Base-by-base conservation (phyloP, 1,140 invertebrate species). In the Lordiphosa clarofinis region DNA sequence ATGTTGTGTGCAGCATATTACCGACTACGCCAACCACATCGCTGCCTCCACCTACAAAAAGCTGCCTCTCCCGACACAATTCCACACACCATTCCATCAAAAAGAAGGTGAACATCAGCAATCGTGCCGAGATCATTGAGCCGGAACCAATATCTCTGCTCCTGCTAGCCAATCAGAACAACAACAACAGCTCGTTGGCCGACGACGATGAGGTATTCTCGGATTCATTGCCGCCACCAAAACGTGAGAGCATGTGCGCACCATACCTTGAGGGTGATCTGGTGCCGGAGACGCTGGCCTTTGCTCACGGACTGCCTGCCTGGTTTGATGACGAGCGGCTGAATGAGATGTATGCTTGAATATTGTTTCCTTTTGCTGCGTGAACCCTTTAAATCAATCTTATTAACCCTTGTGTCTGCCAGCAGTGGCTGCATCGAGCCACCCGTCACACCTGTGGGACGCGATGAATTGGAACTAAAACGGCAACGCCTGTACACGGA, bases 401-500 rank as follows among this genome's bases (percentile, higher is more conserved):
- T 44, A 35, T 40, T 11, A 57, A 7, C 12, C 33, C 33, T 43
- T 55, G 11, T 50, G 28, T 38, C 33, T 24, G 4, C 47, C 39
- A 24, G 24, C 59, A 87, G 86, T 58, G 82, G 87, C 56, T 88
- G 82, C 69, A 88, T 91, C 66, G 93, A 94, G 78, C 93, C 93
- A 57, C 93, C 93, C 11, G 93, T 93, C 24, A 94, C 93, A 9
- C 94, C 93, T n/a, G 92, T 94, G 12, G 94, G 94, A 39, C 91
- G 93, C 38, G 94, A 95, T 87, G 94, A 95, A 86, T 88, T 95
- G 63, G 94, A 94, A 56, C 88, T 95, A 58, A 90, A 94, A 38
- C 91, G 94, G 44, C 94, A 95, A 87, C 90, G 94, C 66, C 93
- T 95, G 87, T 95, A 95, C 88, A 94, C 94, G 38, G 94, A 94